Percentiles rank a stretch among this genome's conserved stretches.
phyloP scores from a whole-genome alignment of 2,888 invertebrate genomes.

The Melolontha melolontha region DNA sequence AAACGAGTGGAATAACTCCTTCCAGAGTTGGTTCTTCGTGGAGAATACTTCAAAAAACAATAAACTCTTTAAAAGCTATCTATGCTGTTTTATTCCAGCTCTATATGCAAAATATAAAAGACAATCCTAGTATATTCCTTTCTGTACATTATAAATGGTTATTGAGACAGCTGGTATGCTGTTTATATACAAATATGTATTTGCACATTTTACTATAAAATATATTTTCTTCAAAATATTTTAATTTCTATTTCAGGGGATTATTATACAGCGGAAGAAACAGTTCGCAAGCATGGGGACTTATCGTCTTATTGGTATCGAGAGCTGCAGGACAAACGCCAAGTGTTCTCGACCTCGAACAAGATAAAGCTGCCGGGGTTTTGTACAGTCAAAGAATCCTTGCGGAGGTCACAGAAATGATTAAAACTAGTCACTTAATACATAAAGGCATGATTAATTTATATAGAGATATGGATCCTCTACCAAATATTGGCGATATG shows the following conservation, averaged over 20 bases:
- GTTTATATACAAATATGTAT: no score
- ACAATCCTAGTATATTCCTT: no score
- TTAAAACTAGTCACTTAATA: constrained; percentile 90
- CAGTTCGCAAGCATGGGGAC: constrained; percentile 94
- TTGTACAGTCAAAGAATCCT: constrained; percentile 87
- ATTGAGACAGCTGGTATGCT: no score
- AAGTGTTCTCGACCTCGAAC: constrained; percentile 84
- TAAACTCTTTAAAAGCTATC: no score
- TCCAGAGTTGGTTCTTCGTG: no score
- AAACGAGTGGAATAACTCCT: no score
- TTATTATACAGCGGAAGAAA: constrained; percentile 92
- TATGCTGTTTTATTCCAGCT: no score
- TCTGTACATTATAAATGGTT: no score
- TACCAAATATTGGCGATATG: constrained; percentile 75
- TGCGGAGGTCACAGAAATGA: constrained; percentile 97
- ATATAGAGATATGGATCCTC: constrained; percentile 70
- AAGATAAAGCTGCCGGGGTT: constrained; percentile 88
- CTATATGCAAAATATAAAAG: no score
- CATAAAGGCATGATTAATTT: constrained; percentile 87
- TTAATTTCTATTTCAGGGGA: constrained; percentile 70
- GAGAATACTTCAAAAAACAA: no score
- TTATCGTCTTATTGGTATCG: constrained; percentile 90
- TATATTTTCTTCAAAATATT: no score
- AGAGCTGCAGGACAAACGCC: constrained; percentile 90
- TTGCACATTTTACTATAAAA: no score